A percentile compares a stretch with the other conserved stretches of the same genome.
Evolutionary conservation across 2,888 invertebrate genomes (phyloP).

Genomic region (Rhopalosiphum nymphaeae): DNA sequence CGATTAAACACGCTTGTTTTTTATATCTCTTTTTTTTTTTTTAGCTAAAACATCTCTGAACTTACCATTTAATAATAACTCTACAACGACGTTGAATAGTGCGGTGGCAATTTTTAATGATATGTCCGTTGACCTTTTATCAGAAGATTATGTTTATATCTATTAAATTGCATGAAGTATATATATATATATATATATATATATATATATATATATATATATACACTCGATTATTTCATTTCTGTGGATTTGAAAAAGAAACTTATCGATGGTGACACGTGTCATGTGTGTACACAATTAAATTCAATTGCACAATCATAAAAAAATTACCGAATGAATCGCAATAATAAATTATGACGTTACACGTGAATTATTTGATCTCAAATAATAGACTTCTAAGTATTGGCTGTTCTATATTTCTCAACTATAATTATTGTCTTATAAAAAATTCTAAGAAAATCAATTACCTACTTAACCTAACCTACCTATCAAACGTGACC

Average conservation of each 20-base stretch:
- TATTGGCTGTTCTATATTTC: background rate
- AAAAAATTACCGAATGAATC: background rate
- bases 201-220: too few relatives aligned
- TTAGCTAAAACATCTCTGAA: background rate
- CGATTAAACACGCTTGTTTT: slow-evolving; percentile 3
- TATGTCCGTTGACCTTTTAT: slow-evolving; percentile 29
- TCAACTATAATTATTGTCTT: background rate
- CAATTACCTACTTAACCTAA: background rate
- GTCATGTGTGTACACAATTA: slow-evolving; percentile 22
- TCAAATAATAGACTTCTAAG: slow-evolving; percentile 15
- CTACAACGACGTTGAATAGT: background rate
- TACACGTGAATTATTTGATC: background rate
- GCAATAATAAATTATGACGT: background rate
- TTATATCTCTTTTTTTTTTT: background rate
- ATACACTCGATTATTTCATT: slow-evolving; percentile 46
- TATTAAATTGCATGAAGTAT: background rate
- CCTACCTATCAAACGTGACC: background rate
- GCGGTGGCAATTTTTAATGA: background rate
- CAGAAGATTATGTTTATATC: slow-evolving; percentile 8
- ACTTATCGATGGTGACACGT: slow-evolving; percentile 28
- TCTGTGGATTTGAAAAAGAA: slow-evolving; percentile 33
- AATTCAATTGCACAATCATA: background rate
- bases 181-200: too few relatives aligned
- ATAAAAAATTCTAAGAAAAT: slow-evolving; percentile 21
- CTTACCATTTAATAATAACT: background rate